Percentiles rank a stretch among this genome's conserved stretches.
These are phyloP conservation scores for Epizoanthus ramosus DNA, from an alignment of 92 coral and sea anemone genomes.

Conservation along the genomic window DNA sequence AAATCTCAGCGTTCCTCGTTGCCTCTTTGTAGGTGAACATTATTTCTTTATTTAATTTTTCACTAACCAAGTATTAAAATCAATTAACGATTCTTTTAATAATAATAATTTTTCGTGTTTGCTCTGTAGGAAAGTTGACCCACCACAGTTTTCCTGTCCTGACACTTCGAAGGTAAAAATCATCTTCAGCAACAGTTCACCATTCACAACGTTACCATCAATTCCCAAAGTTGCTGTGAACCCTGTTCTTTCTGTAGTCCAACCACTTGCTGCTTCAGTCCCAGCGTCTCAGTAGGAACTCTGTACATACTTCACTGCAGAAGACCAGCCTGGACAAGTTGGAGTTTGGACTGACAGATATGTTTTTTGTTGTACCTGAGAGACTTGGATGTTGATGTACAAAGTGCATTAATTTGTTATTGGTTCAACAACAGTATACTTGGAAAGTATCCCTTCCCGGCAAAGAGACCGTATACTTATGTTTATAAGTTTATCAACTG, in stretches of 20 bases:
- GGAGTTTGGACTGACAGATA: background rate
- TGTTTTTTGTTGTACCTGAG: background rate
- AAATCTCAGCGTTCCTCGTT: no score
- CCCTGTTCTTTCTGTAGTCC: slow-evolving; percentile 45
- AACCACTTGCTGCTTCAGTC: slow-evolving; percentile 44
- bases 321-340: background rate
- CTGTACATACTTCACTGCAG: background rate
- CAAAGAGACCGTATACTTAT: background rate
- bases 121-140: slow-evolving; percentile 50
- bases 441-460: background rate
- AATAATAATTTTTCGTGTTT: background rate
- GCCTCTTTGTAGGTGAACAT: no score
- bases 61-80: no score
- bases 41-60: no score
- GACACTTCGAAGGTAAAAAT: slow-evolving; percentile 88
- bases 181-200: slow-evolving; percentile 71
- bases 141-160: slow-evolving; percentile 68
- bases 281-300: slow-evolving; percentile 52
- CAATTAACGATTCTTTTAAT: background rate
- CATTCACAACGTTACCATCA: slow-evolving; percentile 86
- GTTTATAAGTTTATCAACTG: slow-evolving; percentile 18
- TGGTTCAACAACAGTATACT: slow-evolving; percentile 1
- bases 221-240: slow-evolving; percentile 72
- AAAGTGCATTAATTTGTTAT: background rate
- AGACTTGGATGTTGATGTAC: background rate